phyloP scores from a whole-genome alignment of 2,888 invertebrate genomes.

The Ophion obscuratus region DNA sequence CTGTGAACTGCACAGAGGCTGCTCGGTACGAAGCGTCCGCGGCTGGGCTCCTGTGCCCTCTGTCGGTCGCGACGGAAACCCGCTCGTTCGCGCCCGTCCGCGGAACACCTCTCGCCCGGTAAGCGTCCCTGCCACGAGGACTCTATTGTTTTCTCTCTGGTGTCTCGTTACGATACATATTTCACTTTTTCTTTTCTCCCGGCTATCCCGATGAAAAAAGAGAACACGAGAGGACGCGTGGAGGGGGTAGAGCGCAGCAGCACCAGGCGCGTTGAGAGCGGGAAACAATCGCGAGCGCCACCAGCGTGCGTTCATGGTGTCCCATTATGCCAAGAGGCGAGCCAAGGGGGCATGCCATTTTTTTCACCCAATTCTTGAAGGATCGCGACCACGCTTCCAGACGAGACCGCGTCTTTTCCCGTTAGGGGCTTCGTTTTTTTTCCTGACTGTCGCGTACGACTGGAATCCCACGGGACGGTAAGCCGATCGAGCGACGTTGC shows the following conservation, averaged over 20 bases:
- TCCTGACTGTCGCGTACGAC: neutral
- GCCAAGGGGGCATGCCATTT: slow-evolving; percentile 84
- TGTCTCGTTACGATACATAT: neutral
- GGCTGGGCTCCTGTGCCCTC: neutral
- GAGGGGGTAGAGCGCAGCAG: slow-evolving; percentile 13
- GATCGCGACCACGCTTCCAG: slow-evolving; percentile 60
- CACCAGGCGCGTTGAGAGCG: slow-evolving; percentile 17
- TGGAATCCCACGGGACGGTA: slow-evolving; percentile 10
- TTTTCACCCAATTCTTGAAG: slow-evolving; percentile 74
- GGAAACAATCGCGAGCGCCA: slow-evolving; percentile 55
- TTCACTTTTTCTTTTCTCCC: slow-evolving; percentile 6
- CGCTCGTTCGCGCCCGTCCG: slow-evolving; percentile 30
- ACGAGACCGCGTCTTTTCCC: slow-evolving; percentile 68
- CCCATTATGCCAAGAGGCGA: slow-evolving; percentile 83
- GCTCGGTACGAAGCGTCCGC: neutral
- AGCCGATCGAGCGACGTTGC: neutral
- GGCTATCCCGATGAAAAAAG: neutral
- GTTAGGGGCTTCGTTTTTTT: slow-evolving; percentile 25
- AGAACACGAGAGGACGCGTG: neutral
- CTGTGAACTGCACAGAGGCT: no score
- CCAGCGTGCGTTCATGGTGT: slow-evolving; percentile 80
- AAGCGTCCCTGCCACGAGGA: slow-evolving; percentile 34
- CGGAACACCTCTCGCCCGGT: slow-evolving; percentile 17
- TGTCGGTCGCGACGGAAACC: slow-evolving; percentile 11
- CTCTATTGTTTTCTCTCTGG: slow-evolving; percentile 43